Base-by-base conservation (phyloP, 2,797 vertebrate species). In the Molossus alvarezi region DNA sequence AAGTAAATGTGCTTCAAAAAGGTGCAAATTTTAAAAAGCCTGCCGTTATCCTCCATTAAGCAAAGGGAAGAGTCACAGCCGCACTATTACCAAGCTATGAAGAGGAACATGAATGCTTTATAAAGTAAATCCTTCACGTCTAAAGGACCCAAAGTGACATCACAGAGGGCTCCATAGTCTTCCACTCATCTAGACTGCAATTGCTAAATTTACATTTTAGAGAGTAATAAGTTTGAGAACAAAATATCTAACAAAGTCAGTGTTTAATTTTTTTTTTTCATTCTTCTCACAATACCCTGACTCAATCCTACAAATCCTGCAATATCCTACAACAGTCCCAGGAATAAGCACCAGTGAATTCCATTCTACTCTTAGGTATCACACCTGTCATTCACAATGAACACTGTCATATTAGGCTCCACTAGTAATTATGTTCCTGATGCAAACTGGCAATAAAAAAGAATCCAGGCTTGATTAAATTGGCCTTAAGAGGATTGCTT, bases 381-480 rank as follows among this genome's bases (percentile, higher is more conserved):
- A 75, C 4, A 53, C 90, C 64, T 91, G 90, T 96, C 45, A 45
- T 76, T 92, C 37, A 48, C 72, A 96, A 92, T 58, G 86, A 97
- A 89, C 77, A 94, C 82, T 85, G 60, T 95, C 33, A 94, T 94
- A 96, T 97, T 94, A 94, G 89, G 77, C 25, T 71, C 33, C 64
- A 93, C 72, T 92, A 29, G 87, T 90, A 93, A 94, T 91, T 93
- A 64, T 85, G 14, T 84, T 93, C 37, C 69, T 33, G 57, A 90
- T 82, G 82, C 23, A 92, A 96, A 90, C 9, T 92, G 55, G 67
- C 90, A 94, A 73, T 73, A 80, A 85, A 96, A 95, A 88, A 37
- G 55, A 97, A 89, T 69, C 18, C 33, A 58, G 82, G 23, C 41
- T 90, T 88, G 76, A 82, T 94, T 92, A 76, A 58, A 65, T 20